These are phyloP conservation scores for Poecile montanus DNA, from an alignment of 2,797 vertebrate species.

Conservation along the genomic window DNA sequence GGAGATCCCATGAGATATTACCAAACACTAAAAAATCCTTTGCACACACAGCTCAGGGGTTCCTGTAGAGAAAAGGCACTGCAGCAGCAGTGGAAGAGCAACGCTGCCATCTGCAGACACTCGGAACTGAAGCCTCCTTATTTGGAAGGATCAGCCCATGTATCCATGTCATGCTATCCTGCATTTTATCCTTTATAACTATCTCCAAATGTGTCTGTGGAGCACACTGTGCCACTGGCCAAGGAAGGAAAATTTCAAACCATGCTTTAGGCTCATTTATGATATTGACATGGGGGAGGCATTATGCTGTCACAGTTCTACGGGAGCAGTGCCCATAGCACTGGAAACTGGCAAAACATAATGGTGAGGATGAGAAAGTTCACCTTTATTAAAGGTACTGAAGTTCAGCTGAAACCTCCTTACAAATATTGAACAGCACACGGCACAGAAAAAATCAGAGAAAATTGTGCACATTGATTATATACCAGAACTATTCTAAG, in stretches of 20 bases:
- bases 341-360: neutral
- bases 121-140: neutral
- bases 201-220: neutral
- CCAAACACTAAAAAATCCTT: neutral
- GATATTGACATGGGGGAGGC: rapidly evolving
- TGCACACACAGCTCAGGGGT: neutral
- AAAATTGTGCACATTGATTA: neutral
- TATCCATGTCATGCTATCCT: neutral
- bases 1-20: neutral
- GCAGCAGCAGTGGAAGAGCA: neutral
- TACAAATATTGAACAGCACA: neutral
- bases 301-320: neutral
- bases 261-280: neutral
- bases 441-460: neutral
- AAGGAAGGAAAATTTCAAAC: neutral
- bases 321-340: neutral
- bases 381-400: neutral
- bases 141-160: neutral
- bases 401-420: slow-evolving; percentile 9
- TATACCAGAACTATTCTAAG: neutral
- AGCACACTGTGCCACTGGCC: neutral
- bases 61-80: neutral
- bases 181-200: neutral
- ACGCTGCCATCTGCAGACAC: slow-evolving; percentile 20
- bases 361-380: neutral